Evolutionary conservation across 37 sponge, comb jelly and placozoan species (phyloP).

Genomic region (Halisarca cf. caerulea): DNA sequence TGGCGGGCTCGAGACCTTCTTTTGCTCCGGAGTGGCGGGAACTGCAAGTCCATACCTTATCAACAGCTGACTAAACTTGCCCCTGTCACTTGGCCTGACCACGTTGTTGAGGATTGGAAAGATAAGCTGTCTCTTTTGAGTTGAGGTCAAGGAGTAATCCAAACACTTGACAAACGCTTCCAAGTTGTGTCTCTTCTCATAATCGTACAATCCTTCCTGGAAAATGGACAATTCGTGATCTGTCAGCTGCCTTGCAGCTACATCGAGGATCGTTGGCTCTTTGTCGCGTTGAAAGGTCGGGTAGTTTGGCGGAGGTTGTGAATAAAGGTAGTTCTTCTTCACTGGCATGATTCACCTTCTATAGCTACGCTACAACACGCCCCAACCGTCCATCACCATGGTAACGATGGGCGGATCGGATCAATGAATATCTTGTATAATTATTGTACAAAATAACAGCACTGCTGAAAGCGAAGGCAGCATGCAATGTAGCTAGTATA

Average conservation of each 20-base stretch:
- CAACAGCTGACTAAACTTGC: conserved; percentile 72
- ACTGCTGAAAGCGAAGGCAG: no score
- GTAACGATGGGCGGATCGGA: no score
- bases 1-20: not conserved
- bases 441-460: no score
- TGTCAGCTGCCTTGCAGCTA: conserved; percentile 40
- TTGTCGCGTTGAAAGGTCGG: not conserved
- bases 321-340: not conserved
- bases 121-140: conserved; percentile 69
- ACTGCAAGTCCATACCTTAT: conserved; percentile 57
- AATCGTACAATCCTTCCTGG: conserved; percentile 68
- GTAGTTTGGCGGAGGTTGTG: not conserved
- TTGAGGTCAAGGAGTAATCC: conserved; percentile 58
- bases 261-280: conserved; percentile 4
- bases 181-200: conserved; percentile 59
- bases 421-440: no score
- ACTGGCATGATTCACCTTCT: conserved; percentile 6
- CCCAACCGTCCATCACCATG: no score
- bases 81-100: conserved; percentile 65
- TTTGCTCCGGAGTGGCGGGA: conserved; percentile 19
- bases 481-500: no score
- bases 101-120: conserved; percentile 68
- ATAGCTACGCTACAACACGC: no score
- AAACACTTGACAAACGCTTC: conserved; percentile 68
- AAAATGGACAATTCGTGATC: conserved; percentile 67